Percentiles rank a stretch among this genome's conserved stretches.
These are phyloP conservation scores for Brachionus paranguensis DNA, from an alignment of 1,140 invertebrate genomes.

Conservation along the genomic window DNA sequence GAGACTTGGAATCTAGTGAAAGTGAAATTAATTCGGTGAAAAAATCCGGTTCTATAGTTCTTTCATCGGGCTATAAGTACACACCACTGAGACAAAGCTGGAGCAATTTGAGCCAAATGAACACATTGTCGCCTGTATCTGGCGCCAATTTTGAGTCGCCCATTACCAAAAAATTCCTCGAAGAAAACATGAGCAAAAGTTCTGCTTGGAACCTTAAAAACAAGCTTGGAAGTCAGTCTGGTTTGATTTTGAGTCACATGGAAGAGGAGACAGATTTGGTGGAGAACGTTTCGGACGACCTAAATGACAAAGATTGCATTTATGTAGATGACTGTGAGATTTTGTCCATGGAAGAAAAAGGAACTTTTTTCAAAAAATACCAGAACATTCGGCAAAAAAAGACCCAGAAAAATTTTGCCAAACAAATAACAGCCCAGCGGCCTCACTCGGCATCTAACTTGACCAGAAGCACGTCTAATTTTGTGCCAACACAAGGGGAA, in stretches of 20 bases:
- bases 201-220: neutral
- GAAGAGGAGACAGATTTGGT: neutral
- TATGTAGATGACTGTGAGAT: conserved; percentile 11
- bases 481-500: neutral
- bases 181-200: conserved; percentile 13
- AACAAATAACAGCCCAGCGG: neutral
- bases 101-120: conserved; percentile 27
- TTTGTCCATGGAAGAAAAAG: neutral
- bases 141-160: conserved; percentile 8
- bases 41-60: conserved; percentile 13
- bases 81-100: conserved; percentile 35
- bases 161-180: conserved; percentile 8
- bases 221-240: neutral
- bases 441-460: conserved; percentile 10
- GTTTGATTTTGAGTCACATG: neutral
- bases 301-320: conserved; percentile 26
- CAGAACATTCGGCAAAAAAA: conserved; percentile 39
- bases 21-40: neutral
- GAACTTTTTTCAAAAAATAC: conserved; percentile 9
- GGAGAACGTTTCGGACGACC: neutral
- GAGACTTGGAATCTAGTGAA: neutral
- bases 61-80: conserved; percentile 29
- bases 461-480: neutral
- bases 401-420: conserved; percentile 14
- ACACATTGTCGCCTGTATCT: conserved; percentile 1